A percentile compares a stretch with the other conserved stretches of the same genome.
Conservation (phyloP, 2,797 vertebrate species). For the Micrastur ruficollis region DNA sequence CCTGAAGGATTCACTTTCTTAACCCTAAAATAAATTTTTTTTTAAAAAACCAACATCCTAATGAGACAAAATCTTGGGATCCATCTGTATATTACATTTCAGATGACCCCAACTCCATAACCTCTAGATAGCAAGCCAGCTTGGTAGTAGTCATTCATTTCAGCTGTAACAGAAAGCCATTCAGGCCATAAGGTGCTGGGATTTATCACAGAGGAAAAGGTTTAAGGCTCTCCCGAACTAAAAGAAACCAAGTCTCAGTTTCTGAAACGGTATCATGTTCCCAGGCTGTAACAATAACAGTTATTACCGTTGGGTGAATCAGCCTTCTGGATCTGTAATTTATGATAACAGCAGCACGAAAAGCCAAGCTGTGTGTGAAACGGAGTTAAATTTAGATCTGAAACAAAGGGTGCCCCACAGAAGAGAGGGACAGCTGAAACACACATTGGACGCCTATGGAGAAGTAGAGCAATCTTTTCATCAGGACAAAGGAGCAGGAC, state of each 20-base stretch:
- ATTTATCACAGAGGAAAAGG: neutral
- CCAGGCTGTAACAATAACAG: neutral
- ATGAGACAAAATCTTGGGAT: neutral
- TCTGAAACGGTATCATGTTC: neutral
- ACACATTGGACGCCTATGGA: neutral
- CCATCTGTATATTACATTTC: neutral
- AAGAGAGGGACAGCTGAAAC: neutral
- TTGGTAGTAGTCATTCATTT: neutral
- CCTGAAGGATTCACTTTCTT: neutral
- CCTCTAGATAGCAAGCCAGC: neutral
- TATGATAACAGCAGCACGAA: neutral
- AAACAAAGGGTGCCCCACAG: neutral
- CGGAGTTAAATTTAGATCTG: neutral
- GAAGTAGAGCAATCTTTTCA: neutral
- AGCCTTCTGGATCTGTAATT: neutral
- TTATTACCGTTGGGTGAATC: neutral
- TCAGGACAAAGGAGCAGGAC: neutral
- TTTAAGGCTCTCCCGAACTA: neutral
- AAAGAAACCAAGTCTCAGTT: neutral
- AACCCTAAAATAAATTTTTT: neutral
- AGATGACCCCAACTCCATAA: neutral
- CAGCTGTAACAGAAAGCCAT: neutral
- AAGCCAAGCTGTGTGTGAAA: neutral
- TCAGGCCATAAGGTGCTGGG: neutral
- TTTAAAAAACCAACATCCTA: neutral